Evolutionary conservation across 2,888 invertebrate genomes (phyloP).

Genomic region (Tigriopus californicus): DNA sequence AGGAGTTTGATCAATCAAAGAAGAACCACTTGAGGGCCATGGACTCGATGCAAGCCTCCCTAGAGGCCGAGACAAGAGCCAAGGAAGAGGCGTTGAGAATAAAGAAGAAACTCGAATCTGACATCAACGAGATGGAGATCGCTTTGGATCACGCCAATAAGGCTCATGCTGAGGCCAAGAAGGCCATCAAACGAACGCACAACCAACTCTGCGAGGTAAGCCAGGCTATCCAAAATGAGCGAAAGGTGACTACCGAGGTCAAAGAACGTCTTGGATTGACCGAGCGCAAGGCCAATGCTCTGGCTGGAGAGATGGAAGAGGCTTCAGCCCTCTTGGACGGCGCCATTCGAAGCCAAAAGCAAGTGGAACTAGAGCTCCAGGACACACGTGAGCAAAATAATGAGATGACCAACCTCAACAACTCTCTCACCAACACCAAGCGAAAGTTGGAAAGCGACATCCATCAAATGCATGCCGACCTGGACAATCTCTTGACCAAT

Average conservation of each 20-base stretch:
- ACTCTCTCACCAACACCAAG: slow-evolving; percentile 10
- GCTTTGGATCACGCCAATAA: slow-evolving; percentile 17
- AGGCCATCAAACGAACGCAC: slow-evolving; percentile 16
- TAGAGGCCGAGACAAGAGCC: slow-evolving; percentile 17
- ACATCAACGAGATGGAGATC: slow-evolving; percentile 17
- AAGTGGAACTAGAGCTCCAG: slow-evolving; percentile 16
- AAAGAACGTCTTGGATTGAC: slow-evolving; percentile 23
- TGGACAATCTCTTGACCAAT: slow-evolving; percentile 17
- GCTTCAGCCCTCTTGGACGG: slow-evolving; percentile 31
- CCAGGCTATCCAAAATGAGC: slow-evolving; percentile 9
- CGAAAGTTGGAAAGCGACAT: slow-evolving; percentile 17
- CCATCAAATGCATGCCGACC: slow-evolving; percentile 17
- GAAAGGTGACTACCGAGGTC: slow-evolving; percentile 12
- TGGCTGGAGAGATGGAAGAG: slow-evolving; percentile 29
- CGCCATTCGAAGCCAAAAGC: slow-evolving; percentile 16
- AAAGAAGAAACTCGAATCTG: slow-evolving; percentile 18
- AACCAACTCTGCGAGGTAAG: slow-evolving; percentile 13
- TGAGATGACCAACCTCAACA: slow-evolving; percentile 14
- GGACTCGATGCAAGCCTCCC: slow-evolving; percentile 16
- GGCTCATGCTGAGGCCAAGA: slow-evolving; percentile 17
- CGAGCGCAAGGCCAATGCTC: slow-evolving; percentile 33
- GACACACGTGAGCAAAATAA: slow-evolving; percentile 7
- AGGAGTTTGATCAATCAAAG: slow-evolving; percentile 11
- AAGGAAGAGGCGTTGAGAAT: slow-evolving; percentile 17
- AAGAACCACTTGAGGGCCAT: slow-evolving; percentile 16